A percentile compares a stretch with the other conserved stretches of the same genome.
Conservation (phyloP, 92 coral and sea anemone genomes). For the Pocillopora grandis region DNA sequence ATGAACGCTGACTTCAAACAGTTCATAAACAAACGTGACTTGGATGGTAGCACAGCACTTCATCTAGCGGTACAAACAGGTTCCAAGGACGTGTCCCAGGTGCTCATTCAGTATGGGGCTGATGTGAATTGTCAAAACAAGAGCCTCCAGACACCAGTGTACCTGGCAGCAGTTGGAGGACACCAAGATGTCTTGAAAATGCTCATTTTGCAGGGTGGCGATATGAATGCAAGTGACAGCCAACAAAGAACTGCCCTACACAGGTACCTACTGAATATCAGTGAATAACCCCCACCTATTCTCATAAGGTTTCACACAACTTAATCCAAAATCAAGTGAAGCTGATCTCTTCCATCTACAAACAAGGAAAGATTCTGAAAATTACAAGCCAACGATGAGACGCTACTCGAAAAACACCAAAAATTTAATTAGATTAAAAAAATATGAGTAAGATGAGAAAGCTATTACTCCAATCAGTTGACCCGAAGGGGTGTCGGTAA, state of each 20-base stretch:
- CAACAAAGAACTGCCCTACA: slow-evolving; percentile 74
- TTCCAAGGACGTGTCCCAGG: slow-evolving; percentile 44
- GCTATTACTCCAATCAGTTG: too few species aligned
- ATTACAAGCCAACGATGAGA: too few species aligned
- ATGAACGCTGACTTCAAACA: slow-evolving; percentile 20
- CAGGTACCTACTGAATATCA: slow-evolving; percentile 38
- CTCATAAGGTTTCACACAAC: too few species aligned
- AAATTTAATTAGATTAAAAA: too few species aligned
- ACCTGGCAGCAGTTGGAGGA: slow-evolving; percentile 83
- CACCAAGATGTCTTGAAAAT: slow-evolving; percentile 50
- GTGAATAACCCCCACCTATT: too few species aligned
- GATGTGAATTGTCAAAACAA: slow-evolving; percentile 56
- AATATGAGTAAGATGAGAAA: too few species aligned
- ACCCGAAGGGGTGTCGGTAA: too few species aligned
- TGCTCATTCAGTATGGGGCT: slow-evolving; percentile 66
- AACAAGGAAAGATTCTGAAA: too few species aligned
- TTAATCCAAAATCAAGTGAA: too few species aligned
- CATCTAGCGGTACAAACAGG: slow-evolving; percentile 67
- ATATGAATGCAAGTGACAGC: slow-evolving; percentile 57
- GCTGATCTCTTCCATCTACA: too few species aligned
- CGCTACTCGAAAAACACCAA: too few species aligned
- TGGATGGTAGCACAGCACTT: slow-evolving; percentile 57
- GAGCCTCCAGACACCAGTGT: slow-evolving; percentile 66
- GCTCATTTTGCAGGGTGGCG: slow-evolving; percentile 59
- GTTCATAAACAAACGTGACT: slow-evolving; percentile 51